Evolutionary conservation across 2,888 invertebrate genomes (phyloP).

Genomic region (Sphinx pinastri): DNA sequence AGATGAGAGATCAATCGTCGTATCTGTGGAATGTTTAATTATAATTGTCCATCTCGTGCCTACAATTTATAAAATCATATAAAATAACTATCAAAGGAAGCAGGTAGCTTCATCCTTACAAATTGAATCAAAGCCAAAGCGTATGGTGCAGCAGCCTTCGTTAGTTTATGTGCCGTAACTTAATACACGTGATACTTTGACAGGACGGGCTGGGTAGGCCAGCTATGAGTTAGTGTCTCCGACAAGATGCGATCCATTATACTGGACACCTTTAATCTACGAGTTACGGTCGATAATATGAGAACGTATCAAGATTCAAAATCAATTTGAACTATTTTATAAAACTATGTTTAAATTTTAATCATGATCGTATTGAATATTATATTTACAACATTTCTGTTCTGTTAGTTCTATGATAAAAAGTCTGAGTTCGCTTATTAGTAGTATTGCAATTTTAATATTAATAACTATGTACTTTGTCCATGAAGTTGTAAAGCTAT

Average conservation of each 20-base stretch:
- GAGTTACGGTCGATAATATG: background rate
- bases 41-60: too few species aligned
- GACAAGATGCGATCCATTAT: slow-evolving; percentile 5
- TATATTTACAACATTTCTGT: too few species aligned
- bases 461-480: too few species aligned
- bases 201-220: background rate
- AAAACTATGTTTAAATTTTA: background rate
- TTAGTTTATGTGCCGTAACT: slow-evolving; percentile 4
- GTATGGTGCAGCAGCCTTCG: background rate
- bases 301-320: background rate
- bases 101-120: too few species aligned
- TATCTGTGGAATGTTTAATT: too few species aligned
- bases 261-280: background rate
- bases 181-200: slow-evolving; percentile 11
- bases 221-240: slow-evolving; percentile 14
- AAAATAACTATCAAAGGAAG: too few species aligned
- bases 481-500: too few species aligned
- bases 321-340: background rate
- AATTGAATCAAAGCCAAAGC: background rate
- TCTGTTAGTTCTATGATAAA: too few species aligned
- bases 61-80: too few species aligned
- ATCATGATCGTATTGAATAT: background rate
- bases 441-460: too few species aligned
- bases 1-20: too few species aligned
- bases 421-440: too few species aligned